phyloP scores from a whole-genome alignment of 2,113 vertebrate genomes.

The Rallus limicola region DNA sequence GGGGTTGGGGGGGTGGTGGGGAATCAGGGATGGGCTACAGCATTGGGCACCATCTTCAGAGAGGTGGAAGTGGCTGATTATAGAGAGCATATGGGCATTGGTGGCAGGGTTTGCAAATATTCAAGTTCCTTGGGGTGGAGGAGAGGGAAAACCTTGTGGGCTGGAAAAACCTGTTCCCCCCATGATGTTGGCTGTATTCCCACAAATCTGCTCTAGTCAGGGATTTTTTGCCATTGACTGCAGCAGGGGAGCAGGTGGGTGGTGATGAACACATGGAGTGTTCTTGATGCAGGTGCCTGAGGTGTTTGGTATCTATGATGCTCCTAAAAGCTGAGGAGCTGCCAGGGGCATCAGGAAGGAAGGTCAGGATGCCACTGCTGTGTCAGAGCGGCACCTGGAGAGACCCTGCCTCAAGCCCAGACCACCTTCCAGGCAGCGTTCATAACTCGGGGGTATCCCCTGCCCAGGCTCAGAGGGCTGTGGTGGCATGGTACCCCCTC shows the following conservation, averaged over 20 bases:
- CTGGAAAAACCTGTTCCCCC: background rate
- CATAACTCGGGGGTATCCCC: background rate
- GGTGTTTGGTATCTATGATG: background rate
- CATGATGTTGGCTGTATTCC: rapidly evolving
- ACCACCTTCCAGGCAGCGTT: background rate
- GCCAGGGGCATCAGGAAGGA: background rate
- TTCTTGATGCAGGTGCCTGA: background rate
- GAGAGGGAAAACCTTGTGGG: background rate
- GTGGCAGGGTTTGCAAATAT: background rate
- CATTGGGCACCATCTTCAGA: background rate
- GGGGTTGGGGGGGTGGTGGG: too few species aligned
- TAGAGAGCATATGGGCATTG: rapidly evolving
- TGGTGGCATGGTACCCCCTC: background rate
- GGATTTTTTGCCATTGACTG: background rate
- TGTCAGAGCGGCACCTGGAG: background rate
- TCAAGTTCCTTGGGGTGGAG: background rate
- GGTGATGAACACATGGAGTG: rapidly evolving
- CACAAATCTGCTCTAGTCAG: background rate
- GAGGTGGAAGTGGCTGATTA: background rate
- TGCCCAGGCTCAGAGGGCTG: background rate
- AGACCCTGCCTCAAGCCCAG: background rate
- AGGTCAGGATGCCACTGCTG: background rate
- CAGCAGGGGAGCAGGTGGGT: background rate
- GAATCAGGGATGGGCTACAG: background rate
- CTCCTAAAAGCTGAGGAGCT: background rate